phyloP scores from a whole-genome alignment of 2,888 invertebrate species.

The Synergus gifuensis region DNA sequence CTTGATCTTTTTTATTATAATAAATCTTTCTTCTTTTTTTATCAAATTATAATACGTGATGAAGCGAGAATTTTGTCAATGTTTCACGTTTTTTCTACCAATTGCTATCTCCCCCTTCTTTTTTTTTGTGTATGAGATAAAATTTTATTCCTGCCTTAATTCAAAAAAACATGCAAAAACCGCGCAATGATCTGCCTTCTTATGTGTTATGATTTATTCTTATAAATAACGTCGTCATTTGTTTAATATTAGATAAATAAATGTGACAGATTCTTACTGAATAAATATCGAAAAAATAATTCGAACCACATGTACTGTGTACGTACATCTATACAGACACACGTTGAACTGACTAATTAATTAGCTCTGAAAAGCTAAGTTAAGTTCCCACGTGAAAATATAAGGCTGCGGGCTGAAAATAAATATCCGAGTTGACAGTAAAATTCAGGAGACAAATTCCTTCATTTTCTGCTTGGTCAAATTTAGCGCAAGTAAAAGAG shows the following conservation, averaged over 20 bases:
- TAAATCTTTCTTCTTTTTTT: too few relatives aligned
- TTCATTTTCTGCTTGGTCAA: not conserved
- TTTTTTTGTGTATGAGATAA: not conserved
- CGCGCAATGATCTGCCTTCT: not conserved
- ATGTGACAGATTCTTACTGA: too few relatives aligned
- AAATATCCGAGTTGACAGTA: not conserved
- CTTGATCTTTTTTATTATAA: too few relatives aligned
- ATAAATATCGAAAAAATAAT: not conserved
- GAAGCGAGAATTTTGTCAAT: not conserved
- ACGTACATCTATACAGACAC: not conserved
- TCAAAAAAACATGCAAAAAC: not conserved
- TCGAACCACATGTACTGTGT: not conserved
- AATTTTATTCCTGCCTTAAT: not conserved
- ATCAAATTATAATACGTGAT: not conserved
- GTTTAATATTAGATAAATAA: too few relatives aligned
- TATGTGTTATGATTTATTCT: not conserved
- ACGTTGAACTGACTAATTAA: slow-evolving; percentile 22
- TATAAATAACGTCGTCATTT: not conserved
- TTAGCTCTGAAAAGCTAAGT: slow-evolving; percentile 14
- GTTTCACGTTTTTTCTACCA: not conserved
- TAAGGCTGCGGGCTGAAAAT: not conserved
- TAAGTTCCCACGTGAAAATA: slow-evolving; percentile 17
- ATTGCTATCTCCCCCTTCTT: not conserved
- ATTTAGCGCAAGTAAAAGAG: not conserved
- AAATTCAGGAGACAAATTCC: not conserved